Evolutionary conservation across 1,140 invertebrate species (phyloP).

Genomic region (Hycleus cichorii): DNA sequence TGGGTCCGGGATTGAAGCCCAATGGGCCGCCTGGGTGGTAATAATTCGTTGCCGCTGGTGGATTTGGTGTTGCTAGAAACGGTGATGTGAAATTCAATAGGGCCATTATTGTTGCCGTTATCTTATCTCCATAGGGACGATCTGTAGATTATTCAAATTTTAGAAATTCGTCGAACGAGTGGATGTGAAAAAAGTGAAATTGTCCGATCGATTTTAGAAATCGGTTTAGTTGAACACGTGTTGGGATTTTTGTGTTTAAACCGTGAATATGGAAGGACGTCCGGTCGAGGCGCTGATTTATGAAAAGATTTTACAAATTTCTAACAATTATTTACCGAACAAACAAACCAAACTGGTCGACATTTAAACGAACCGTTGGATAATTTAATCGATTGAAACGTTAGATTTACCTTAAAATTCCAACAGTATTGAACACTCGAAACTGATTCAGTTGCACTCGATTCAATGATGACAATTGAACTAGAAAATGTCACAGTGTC

Average conservation of each 20-base stretch:
- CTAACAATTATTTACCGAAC: not conserved
- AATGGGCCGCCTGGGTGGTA: constrained; percentile 16
- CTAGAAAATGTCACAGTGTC: too few species aligned
- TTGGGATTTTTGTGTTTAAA: too few species aligned
- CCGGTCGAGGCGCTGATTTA: not conserved
- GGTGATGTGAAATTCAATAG: constrained; percentile 29
- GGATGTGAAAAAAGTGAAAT: too few species aligned
- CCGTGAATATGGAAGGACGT: too few species aligned
- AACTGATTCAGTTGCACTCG: not conserved
- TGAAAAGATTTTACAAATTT: not conserved
- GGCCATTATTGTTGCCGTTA: constrained; percentile 24
- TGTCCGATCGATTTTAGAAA: too few species aligned
- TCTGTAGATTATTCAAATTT: too few species aligned
- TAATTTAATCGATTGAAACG: not conserved
- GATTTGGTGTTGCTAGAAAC: constrained; percentile 25
- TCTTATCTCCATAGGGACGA: not conserved
- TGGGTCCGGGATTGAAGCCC: too few species aligned
- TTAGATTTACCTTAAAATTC: too few species aligned
- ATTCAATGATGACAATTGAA: not conserved
- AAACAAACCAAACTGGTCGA: not conserved
- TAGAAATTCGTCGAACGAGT: too few species aligned
- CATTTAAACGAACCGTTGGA: not conserved
- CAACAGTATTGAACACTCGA: not conserved
- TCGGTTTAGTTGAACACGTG: too few species aligned
- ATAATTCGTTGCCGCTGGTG: constrained; percentile 13